Conservation (phyloP, 2,888 invertebrate genomes). For the Drosophila glabriapex region DNA sequence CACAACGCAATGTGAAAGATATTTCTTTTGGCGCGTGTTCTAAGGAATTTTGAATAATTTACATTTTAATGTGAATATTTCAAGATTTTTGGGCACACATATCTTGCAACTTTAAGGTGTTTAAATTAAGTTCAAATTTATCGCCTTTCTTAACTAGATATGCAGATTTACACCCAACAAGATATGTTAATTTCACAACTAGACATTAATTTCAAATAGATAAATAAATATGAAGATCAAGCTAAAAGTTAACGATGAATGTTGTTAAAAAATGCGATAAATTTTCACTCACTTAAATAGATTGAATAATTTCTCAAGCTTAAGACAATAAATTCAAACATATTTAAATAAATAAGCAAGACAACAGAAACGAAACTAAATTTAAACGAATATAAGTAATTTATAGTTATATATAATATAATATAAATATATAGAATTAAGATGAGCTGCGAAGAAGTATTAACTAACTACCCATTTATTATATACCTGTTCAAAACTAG, state of each 20-base stretch:
- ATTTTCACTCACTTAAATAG: neutral
- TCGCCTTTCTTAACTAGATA: neutral
- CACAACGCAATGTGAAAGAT: constrained; percentile 8
- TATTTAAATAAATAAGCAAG: neutral
- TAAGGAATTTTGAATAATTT: constrained; percentile 25
- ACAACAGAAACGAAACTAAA: neutral
- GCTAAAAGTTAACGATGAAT: neutral
- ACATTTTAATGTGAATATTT: neutral
- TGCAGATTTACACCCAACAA: neutral
- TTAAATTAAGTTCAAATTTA: neutral
- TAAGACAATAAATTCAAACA: neutral
- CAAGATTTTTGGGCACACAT: neutral
- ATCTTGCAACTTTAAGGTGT: neutral
- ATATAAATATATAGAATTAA: neutral
- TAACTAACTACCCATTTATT: neutral
- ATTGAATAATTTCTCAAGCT: neutral
- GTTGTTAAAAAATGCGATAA: neutral
- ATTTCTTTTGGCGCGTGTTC: constrained; percentile 48
- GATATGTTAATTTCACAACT: neutral
- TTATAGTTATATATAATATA: neutral
- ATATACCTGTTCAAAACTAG: too few relatives aligned
- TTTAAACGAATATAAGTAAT: neutral
- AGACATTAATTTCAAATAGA: too few relatives aligned
- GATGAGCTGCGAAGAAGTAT: neutral
- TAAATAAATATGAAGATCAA: neutral